Percentiles rank a stretch among this genome's conserved stretches.
Conservation (phyloP, 2,888 invertebrate genomes). For the Orchestes rusci region DNA sequence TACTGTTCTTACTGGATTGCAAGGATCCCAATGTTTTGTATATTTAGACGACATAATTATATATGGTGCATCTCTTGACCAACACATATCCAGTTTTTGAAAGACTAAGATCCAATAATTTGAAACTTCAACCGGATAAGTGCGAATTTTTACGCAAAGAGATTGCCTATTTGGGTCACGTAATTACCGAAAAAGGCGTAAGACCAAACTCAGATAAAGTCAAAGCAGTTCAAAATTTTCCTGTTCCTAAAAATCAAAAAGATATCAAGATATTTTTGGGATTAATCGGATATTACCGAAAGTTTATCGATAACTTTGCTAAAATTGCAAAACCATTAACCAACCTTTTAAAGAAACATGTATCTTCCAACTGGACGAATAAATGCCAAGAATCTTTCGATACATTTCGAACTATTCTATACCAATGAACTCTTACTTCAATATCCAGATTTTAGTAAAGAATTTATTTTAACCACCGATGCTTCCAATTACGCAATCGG, state of each 20-base stretch:
- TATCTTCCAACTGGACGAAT: constrained; percentile 18
- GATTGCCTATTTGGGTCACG: constrained; percentile 24
- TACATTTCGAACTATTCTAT: constrained; percentile 22
- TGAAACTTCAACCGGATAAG: constrained; percentile 26
- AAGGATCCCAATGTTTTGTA: constrained; percentile 32
- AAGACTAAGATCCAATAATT: constrained; percentile 21
- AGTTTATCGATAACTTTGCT: constrained; percentile 20
- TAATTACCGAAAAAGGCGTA: constrained; percentile 23
- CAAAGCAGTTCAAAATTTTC: constrained; percentile 20
- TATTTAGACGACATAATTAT: constrained; percentile 39
- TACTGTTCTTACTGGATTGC: constrained; percentile 29
- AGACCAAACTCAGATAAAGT: constrained; percentile 23
- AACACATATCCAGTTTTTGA: constrained; percentile 30
- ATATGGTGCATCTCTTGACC: constrained; percentile 25
- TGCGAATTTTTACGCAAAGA: too few species aligned
- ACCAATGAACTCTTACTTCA: constrained; percentile 24
- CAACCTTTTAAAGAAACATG: constrained; percentile 21
- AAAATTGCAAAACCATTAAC: constrained; percentile 24
- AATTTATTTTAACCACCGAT: constrained; percentile 31
- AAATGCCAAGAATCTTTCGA: constrained; percentile 13
- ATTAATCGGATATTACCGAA: constrained; percentile 23
- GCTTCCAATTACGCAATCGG: constrained; percentile 33
- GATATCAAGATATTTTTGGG: constrained; percentile 28
- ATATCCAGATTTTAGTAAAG: constrained; percentile 19
- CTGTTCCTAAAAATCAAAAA: constrained; percentile 19